A percentile compares a stretch with the other conserved stretches of the same genome.
Evolutionary conservation across 2,888 invertebrate species (phyloP).

Genomic region (Caenorhabditis plicata): DNA sequence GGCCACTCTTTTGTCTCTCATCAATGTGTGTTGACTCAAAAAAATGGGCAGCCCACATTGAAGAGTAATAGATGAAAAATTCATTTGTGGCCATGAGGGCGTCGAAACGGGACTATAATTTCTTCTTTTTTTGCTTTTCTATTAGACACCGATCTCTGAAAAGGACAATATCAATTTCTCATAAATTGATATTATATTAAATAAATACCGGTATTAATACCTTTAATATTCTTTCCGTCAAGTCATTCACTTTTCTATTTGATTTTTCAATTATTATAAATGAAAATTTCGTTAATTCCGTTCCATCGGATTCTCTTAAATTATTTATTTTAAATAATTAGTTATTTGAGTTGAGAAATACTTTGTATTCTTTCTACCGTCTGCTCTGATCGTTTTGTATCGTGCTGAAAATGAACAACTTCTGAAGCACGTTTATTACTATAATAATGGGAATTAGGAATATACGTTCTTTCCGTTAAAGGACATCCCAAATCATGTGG

Average conservation of each 20-base stretch:
- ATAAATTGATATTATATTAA: too few relatives aligned
- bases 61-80: too few relatives aligned
- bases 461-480: conserved; percentile 17
- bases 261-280: conserved; percentile 83
- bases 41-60: too few relatives aligned
- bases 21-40: too few relatives aligned
- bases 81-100: too few relatives aligned
- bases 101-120: too few relatives aligned
- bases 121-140: too few relatives aligned
- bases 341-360: too few relatives aligned
- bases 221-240: conserved; percentile 30
- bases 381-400: conserved; percentile 54
- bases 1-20: too few relatives aligned
- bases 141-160: too few relatives aligned
- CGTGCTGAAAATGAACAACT: conserved; percentile 49
- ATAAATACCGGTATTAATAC: conserved; percentile 1
- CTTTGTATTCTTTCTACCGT: conserved; percentile 49
- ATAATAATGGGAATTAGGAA: neutral
- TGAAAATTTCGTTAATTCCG: conserved; percentile 74
- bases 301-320: conserved; percentile 57
- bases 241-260: conserved; percentile 24
- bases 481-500: conserved; percentile 83
- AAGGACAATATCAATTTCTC: too few relatives aligned
- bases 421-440: conserved; percentile 15
- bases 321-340: too few relatives aligned